Evolutionary conservation across 2,888 invertebrate genomes (phyloP), one percentile per base, ranked within the genome.

Genomic region (Ectemnius lituratus): DNA sequence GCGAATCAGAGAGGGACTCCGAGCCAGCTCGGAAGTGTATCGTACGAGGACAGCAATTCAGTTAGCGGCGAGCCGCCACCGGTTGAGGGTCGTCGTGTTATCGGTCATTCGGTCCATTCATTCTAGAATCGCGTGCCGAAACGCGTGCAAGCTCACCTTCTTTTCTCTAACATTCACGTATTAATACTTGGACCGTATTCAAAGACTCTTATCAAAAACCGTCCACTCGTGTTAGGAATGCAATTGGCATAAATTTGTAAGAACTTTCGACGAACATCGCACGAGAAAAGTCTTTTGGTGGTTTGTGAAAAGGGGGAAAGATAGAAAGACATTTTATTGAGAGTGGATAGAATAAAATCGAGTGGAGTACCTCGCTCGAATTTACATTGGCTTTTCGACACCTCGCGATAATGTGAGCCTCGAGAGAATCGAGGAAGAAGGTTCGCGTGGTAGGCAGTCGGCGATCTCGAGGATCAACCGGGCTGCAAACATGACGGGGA

Each of bases 1-100:
- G 72, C 58, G 67, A 74, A 75, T 71, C 72, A 68, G 84, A 84
- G 85, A 84, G 86, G 85, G 85, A 84, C 82, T 84, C 82, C 80
- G 76, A 16, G 83, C 80, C 80, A 83, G 85, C 84, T 86, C 84
- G 86, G 86, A 85, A 78, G 83, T 84, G 79, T 81, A 81, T 78
- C 76, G 87, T 83, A 82, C 81, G 75, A 78, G 80, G 82, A 84
- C 80, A 81, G 83, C 75, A 82, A 82, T 86, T 90, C 87, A 90
- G 90, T 90, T 86, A 88, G 89, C 89, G 90, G 89, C 87, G 85
- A 88, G 86, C 89, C 89, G 90, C 87, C 87, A 86, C 82, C 76
- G 82, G 70, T 80, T 75, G 46, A 81, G 78, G 82, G 73, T 79
- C 23, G 70, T 76, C 62, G 52, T 37, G 37, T 70, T 63, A 70